Base-by-base conservation (phyloP, 1,140 invertebrate species). In the Drosophila oshimai region DNA sequence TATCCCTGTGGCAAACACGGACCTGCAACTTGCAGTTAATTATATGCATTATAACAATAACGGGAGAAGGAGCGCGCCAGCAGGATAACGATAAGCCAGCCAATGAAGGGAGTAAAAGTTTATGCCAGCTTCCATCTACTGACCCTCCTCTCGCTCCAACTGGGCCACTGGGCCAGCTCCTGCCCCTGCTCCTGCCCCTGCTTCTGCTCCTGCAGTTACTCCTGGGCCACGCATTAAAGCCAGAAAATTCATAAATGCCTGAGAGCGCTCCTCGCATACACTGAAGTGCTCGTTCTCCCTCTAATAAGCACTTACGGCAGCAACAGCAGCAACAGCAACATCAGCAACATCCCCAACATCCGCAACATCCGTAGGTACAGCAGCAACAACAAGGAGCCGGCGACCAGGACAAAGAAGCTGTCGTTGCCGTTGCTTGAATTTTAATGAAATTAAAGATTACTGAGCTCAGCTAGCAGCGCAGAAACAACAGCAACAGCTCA, bases 361-460 rank as follows among this genome's bases (percentile, higher is more conserved):
- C 44, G 15, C 58, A 71, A 54, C 44, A 61, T 34, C 53, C 42
- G 18, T 20, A 13, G 44, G 51, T 24, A 60, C 9, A 13, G 10
- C 57, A 42, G 28, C 18, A 18, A 29, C 31, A 26, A 37, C 69
- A n/a, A n/a, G n/a, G n/a, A n/a, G n/a, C n/a, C n/a, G n/a, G n/a
- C n/a, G n/a, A n/a, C n/a, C n/a, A 17, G 57, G 53, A 62, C 51
- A 67, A 65, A 64, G 68, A 62, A 44, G 54, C 57, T 74, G 53
- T 83, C 50, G 53, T 61, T 70, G 50, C 28, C 31, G 51, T 51
- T 36, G 45, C 50, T 73, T 80, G 61, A 86, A 80, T 84, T 86
- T 84, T 86, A 86, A 84, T 84, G 71, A 84, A 86, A 86, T 86
- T 86, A 75, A 80, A 84, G 71, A 84, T 86, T 80, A 86, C 81